Percentiles rank a stretch among this genome's conserved stretches.
Conservation (phyloP, 1,140 invertebrate genomes). For the Drosophila albomicans region DNA sequence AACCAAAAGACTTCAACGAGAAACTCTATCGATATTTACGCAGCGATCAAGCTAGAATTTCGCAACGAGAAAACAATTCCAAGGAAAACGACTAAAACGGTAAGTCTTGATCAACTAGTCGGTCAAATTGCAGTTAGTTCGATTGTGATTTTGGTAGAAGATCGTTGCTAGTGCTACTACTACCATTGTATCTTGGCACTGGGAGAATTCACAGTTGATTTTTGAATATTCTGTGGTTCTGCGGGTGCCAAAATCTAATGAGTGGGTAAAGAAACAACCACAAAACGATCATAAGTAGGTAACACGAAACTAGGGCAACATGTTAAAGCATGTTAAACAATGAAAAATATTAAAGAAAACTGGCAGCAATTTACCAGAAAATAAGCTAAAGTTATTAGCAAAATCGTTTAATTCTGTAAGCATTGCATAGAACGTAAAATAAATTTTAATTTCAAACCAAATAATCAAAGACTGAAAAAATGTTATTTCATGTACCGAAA, state of each 20-base stretch:
- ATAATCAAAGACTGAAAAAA: too few species aligned
- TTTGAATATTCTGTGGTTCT: conserved; percentile 82
- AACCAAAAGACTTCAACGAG: not conserved
- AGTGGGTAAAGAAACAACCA: conserved; percentile 14
- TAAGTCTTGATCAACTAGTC: conserved; percentile 21
- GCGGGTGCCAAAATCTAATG: conserved; percentile 83
- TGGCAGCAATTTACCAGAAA: too few species aligned
- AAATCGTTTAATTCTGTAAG: too few species aligned
- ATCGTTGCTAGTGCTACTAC: conserved; percentile 5
- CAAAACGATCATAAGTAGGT: not conserved
- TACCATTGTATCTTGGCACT: conserved; percentile 81
- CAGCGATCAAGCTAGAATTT: conserved; percentile 1
- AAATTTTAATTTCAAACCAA: too few species aligned
- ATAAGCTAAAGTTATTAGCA: too few species aligned
- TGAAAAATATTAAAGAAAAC: too few species aligned
- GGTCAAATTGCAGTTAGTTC: not conserved
- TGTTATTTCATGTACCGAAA: too few species aligned
- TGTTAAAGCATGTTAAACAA: too few species aligned
- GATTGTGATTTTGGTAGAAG: not conserved
- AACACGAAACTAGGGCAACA: not conserved
- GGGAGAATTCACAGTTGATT: conserved; percentile 85
- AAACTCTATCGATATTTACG: conserved; percentile 3
- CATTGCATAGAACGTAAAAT: too few species aligned
- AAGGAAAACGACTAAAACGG: not conserved
- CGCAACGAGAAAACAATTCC: not conserved